Conservation (phyloP, 2,113 vertebrate genomes). For the Spheniscus mendiculus region DNA sequence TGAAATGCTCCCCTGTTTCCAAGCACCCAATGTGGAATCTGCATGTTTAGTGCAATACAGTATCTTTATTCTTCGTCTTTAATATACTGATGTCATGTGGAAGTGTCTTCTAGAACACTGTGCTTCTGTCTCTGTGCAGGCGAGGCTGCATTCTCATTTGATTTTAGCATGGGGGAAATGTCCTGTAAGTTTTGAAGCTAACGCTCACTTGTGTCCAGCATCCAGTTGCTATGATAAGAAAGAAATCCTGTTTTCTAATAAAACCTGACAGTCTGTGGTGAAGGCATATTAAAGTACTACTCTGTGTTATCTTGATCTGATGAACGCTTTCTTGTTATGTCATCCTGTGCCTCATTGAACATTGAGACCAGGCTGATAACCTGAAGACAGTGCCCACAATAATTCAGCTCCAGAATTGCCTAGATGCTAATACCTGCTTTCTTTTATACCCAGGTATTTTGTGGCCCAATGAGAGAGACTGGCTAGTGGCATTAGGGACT, state of each 20-base stretch:
- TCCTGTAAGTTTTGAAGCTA: not conserved
- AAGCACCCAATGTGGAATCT: constrained; percentile 27
- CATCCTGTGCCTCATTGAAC: not conserved
- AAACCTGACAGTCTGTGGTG: not conserved
- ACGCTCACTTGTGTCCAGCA: not conserved
- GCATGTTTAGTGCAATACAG: constrained; percentile 74
- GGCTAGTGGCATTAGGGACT: not conserved
- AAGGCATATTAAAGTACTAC: not conserved
- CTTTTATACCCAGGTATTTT: not conserved
- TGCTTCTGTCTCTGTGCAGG: constrained; percentile 63
- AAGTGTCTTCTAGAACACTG: constrained; percentile 51
- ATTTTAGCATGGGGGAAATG: not conserved
- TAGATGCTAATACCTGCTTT: not conserved
- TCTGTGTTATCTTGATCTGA: not conserved
- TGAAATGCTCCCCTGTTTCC: constrained; percentile 32
- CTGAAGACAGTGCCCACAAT: not conserved
- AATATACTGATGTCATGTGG: constrained; percentile 51
- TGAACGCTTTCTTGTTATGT: not conserved
- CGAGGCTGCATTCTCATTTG: constrained; percentile 2
- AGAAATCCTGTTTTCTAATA: not conserved
- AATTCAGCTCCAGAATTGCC: not conserved
- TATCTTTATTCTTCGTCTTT: constrained; percentile 20
- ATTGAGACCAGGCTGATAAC: not conserved
- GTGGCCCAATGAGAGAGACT: not conserved
- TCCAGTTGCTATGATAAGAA: not conserved